Percentiles rank a stretch among this genome's conserved stretches.
phyloP scores from a whole-genome alignment of 2,113 vertebrate genomes.

The Percopsis transmontana region DNA sequence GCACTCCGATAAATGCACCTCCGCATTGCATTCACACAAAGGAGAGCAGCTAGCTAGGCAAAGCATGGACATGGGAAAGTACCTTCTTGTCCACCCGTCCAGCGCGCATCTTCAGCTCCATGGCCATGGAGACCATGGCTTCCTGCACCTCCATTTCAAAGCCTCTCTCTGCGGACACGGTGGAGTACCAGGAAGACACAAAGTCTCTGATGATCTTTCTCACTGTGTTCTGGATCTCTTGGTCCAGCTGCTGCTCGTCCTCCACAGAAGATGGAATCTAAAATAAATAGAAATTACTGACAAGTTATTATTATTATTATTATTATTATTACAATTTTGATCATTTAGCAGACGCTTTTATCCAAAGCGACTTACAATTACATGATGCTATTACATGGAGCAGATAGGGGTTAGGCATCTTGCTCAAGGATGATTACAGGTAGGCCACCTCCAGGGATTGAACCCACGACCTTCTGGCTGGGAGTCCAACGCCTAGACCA shows the following conservation, averaged over 20 bases:
- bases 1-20: no score
- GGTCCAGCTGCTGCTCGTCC: conserved; percentile 71
- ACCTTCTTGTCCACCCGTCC: conserved; percentile 74
- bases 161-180: conserved; percentile 79
- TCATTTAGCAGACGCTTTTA: no score
- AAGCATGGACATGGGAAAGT: neutral
- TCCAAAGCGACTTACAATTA: no score
- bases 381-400: no score
- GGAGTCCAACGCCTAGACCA: no score
- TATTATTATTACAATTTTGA: no score
- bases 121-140: conserved; percentile 83
- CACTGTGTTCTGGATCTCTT: conserved; percentile 81
- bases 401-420: no score
- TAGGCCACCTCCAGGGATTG: no score
- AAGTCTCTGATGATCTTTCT: conserved; percentile 91
- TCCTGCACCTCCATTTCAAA: conserved; percentile 85
- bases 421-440: no score
- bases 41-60: neutral
- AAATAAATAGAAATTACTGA: neutral
- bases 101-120: conserved; percentile 82
- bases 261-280: conserved; percentile 56
- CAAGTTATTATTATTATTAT: neutral
- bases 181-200: conserved; percentile 89
- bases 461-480: no score
- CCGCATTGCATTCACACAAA: no score